Evolutionary conservation across 2,888 invertebrate species (phyloP), one percentile per base, ranked within the genome.

Genomic region (Euphydryas editha): DNA sequence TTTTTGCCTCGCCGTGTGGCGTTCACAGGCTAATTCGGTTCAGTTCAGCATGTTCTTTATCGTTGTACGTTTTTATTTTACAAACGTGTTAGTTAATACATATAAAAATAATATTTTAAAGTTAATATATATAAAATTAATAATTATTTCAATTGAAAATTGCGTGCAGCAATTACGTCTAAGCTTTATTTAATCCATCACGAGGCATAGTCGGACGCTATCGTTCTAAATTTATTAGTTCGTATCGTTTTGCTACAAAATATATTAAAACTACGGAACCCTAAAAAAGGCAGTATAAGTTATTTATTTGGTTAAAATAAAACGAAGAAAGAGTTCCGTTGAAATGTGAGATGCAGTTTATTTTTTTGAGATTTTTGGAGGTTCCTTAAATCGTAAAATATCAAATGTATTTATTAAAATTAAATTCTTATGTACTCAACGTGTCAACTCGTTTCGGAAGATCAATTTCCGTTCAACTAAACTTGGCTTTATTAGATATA

Each of bases 141-240:
- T n/a, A n/a, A n/a, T n/a, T n/a, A n/a, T n/a, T 54, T 30, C 36
- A 54, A 54, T 36, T 36, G 8, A 10, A 36, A 54, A 54, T 54
- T 10, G 30, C 54, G 54, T 54, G 54, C 54, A 30, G 21, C 13
- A 21, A 21, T 30, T 5, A 54, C 36, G 51, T 7, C 15, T 51
- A n/a, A 51, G 21, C 24, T 17, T 17, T 36, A n/a, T 11, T 54
- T 30, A n/a, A 54, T 54, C 4, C 30, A 24, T 54, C 36, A 54
- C 17, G 36, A 11, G n/a, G 17, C 18, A 36, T n/a, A 2, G 30
- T 30, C 30, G n/a, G 11, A 54, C 17, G 1, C 17, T 10, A 17
- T 36, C 36, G 36, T 11, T 3, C 10, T 17, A 10, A 8, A 54
- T 3, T 30, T 10, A 49, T 20, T 30, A 21, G 17, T 30, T 54